Percentiles rank a stretch among this genome's conserved stretches.
These are phyloP conservation scores for Hydrocynus forskahlii DNA, from an alignment of 2,797 vertebrate species.

Conservation along the genomic window DNA sequence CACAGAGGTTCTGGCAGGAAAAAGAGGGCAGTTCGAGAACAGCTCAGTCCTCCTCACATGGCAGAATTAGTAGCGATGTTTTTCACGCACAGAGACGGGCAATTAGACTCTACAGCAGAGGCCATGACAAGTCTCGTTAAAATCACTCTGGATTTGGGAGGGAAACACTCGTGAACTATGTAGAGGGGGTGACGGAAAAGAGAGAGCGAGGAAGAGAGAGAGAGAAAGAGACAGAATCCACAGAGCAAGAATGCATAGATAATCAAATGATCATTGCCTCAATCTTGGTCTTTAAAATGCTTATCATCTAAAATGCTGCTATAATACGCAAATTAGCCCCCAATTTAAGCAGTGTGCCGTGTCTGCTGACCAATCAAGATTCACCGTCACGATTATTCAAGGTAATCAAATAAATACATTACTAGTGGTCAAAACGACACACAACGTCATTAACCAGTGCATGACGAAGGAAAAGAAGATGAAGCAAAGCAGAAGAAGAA, in stretches of 20 bases:
- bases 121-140: not conserved
- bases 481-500: too few species aligned
- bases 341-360: too few species aligned
- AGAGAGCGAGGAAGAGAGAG: not conserved
- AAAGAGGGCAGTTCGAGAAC: not conserved
- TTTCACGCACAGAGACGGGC: not conserved
- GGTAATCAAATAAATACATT: too few species aligned
- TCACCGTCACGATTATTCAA: too few species aligned
- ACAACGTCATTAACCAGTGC: too few species aligned
- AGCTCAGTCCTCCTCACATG: not conserved
- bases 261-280: too few species aligned
- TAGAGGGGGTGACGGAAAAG: not conserved
- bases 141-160: not conserved
- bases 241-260: not conserved
- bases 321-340: too few species aligned
- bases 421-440: too few species aligned
- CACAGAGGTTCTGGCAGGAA: not conserved
- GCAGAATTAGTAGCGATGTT: not conserved
- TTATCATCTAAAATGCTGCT: too few species aligned
- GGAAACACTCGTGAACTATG: not conserved
- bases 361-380: too few species aligned
- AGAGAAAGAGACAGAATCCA: constrained; percentile 26
- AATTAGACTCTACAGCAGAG: not conserved
- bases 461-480: too few species aligned
- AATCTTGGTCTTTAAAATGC: too few species aligned